Evolutionary conservation across 2,888 invertebrate genomes (phyloP).

Genomic region (Lymantria dispar): DNA sequence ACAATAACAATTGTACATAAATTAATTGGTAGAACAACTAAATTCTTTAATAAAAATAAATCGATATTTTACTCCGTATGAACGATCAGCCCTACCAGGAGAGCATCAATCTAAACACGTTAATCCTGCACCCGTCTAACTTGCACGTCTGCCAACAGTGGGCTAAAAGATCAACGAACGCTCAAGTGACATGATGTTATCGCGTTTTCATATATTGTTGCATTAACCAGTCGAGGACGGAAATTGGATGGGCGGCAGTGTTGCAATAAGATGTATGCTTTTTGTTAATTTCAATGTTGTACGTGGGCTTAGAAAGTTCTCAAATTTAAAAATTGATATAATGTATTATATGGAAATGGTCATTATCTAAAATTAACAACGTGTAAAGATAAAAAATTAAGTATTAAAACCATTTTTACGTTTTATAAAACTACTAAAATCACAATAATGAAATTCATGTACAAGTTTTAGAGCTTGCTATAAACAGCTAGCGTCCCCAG

Average conservation of each 20-base stretch:
- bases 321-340: too few species aligned
- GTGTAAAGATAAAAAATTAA: too few species aligned
- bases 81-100: slow-evolving; percentile 49
- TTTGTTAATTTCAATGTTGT: slow-evolving; percentile 4
- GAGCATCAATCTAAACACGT: slow-evolving; percentile 49
- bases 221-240: slow-evolving; percentile 17
- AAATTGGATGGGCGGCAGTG: slow-evolving; percentile 15
- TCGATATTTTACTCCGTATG: slow-evolving; percentile 1
- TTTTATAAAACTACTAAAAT: too few species aligned
- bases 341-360: too few species aligned
- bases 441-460: too few species aligned
- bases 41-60: not conserved
- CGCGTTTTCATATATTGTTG: slow-evolving; percentile 32
- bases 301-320: not conserved
- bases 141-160: slow-evolving; percentile 44
- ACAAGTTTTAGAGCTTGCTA: too few species aligned
- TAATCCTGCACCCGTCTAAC: slow-evolving; percentile 39
- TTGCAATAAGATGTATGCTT: slow-evolving; percentile 5
- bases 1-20: too few species aligned
- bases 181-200: slow-evolving; percentile 43
- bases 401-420: too few species aligned
- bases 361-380: too few species aligned
- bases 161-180: slow-evolving; percentile 61
- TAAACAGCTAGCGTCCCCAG: too few species aligned
- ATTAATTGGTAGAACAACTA: too few species aligned